Conservation (phyloP, 2,113 vertebrate species). For the Azemiops feae region DNA sequence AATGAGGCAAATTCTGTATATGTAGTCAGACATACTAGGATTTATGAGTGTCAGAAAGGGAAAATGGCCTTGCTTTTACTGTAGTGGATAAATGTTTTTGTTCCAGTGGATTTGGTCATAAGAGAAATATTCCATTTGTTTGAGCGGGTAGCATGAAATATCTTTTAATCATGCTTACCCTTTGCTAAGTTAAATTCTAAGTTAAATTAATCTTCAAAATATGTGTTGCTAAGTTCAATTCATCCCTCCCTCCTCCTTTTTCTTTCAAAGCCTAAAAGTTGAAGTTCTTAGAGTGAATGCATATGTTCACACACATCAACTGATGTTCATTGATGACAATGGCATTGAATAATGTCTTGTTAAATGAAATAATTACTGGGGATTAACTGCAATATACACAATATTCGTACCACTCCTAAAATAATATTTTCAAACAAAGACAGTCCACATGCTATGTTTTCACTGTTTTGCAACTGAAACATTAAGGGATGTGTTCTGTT, state of each 20-base stretch:
- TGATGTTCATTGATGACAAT: too few relatives aligned
- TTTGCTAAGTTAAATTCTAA: not conserved
- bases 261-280: not conserved
- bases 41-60: not conserved
- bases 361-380: not conserved
- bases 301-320: not conserved
- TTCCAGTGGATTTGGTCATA: not conserved
- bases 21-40: not conserved
- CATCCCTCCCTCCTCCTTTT: not conserved
- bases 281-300: not conserved
- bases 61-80: not conserved
- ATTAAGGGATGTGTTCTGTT: not conserved
- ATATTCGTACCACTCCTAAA: not conserved
- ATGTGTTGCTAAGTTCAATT: not conserved
- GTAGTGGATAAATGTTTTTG: not conserved
- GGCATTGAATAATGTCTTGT: not conserved
- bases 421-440: not conserved
- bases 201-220: not conserved
- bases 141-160: not conserved
- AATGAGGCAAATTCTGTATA: not conserved
- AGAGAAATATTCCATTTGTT: not conserved
- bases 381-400: not conserved
- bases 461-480: not conserved
- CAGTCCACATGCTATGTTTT: not conserved
- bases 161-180: not conserved